These are phyloP conservation scores for Philopotamus ludificatus DNA, from an alignment of 1,140 invertebrate species.

Conservation along the genomic window DNA sequence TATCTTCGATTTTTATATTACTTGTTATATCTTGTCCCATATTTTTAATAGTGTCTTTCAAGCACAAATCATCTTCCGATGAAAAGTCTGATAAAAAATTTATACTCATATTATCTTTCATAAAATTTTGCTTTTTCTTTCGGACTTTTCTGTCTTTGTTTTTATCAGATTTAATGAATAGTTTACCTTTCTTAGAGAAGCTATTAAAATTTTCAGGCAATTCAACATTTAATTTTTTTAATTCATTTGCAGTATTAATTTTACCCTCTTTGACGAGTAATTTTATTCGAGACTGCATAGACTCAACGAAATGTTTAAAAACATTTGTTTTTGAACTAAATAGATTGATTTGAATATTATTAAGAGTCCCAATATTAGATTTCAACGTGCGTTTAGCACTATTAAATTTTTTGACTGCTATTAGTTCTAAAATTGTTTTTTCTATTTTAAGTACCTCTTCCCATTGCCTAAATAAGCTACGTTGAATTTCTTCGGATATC, in stretches of 20 bases:
- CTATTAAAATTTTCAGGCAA: background rate
- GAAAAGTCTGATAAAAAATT: slow-evolving; percentile 17
- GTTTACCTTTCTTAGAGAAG: background rate
- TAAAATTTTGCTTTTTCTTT: background rate
- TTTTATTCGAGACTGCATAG: slow-evolving; percentile 18
- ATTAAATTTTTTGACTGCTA: slow-evolving; percentile 18
- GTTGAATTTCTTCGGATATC: slow-evolving; percentile 14
- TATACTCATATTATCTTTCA: background rate
- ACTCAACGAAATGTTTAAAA: slow-evolving; percentile 15
- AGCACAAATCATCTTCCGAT: slow-evolving; percentile 26
- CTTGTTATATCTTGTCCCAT: background rate
- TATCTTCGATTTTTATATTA: background rate
- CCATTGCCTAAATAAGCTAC: slow-evolving; percentile 20
- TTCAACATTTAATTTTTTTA: slow-evolving; percentile 14
- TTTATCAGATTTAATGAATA: background rate
- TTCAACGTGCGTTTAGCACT: slow-evolving; percentile 14
- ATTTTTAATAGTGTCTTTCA: slow-evolving; percentile 21
- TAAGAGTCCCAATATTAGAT: background rate
- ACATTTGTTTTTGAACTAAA: slow-evolving; percentile 6
- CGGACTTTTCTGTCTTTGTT: background rate
- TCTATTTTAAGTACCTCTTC: slow-evolving; percentile 17
- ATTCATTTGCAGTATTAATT: background rate
- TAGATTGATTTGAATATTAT: slow-evolving; percentile 5
- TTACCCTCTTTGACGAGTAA: slow-evolving; percentile 8
- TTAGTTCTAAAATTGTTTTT: slow-evolving; percentile 11